Base-by-base conservation (phyloP, 2,113 vertebrate genomes). In the Rhea americana region DNA sequence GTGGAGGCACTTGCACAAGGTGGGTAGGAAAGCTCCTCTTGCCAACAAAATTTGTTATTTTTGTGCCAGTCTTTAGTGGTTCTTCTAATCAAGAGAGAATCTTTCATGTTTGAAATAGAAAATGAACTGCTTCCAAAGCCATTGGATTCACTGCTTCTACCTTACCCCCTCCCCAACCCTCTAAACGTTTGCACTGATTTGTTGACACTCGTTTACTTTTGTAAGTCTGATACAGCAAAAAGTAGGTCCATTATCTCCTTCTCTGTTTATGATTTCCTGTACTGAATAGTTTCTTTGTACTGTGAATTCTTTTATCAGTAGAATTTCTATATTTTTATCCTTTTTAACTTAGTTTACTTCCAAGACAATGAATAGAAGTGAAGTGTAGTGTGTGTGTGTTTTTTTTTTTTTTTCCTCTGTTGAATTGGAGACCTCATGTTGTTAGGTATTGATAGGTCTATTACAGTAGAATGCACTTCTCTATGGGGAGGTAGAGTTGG, bases 121-220 rank as follows among this genome's bases (percentile, higher is more conserved):
- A 79, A 50, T 61, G 1, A 18, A 65, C 58, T 79, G 26, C n/a
- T 65, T 32, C 26, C 24, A 19, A 87, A 80, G 2, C 7, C 13
- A 17, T 14, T n/a, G 17, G 22, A 41, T 48, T 73, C 66, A 85
- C 18, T 63, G 2, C 2, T 76, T 48, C 30, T 50, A 13, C 3
- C 2, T 14, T 28, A 28, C 5, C 13, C 4, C 8, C 25, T 1
- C 16, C 8, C 32, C 7, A 1, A 0, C 8, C 26, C 7, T 15
- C 26, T 15, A 55, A 28, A 30, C 11, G 14, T 4, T 10, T 20
- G 28, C 32, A 56, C 61, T 48, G 43, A 53, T 67, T 47, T 68
- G 11, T 21, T 92, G 21, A 5, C 56, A 72, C 39, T 73, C 82
- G 35, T 45, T 80, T 85, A 45, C 21, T 50, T 85, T 26, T 68